phyloP scores from a whole-genome alignment of 2,113 vertebrate genomes.

The Tragulus kanchil region DNA sequence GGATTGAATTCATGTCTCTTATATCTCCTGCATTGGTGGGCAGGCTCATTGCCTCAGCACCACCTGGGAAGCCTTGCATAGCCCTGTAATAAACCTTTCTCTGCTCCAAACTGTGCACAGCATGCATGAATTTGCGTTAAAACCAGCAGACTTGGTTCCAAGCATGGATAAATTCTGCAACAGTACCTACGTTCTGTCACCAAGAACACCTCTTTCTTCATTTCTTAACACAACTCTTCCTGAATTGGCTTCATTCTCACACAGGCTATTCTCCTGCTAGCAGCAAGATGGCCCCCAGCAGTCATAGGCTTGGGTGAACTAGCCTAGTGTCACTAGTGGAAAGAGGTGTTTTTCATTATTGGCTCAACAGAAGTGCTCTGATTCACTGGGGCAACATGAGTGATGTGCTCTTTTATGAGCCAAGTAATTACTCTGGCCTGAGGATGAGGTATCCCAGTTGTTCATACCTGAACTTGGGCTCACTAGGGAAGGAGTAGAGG shows the following conservation, averaged over 20 bases:
- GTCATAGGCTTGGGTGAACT: neutral
- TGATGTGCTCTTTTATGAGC: neutral
- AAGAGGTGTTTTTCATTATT: neutral
- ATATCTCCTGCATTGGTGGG: too few species aligned
- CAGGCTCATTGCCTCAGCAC: too few species aligned
- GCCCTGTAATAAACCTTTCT: neutral
- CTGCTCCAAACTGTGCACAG: neutral
- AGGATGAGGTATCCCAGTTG: neutral
- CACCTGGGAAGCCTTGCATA: too few species aligned
- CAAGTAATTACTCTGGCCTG: neutral
- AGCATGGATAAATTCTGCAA: neutral
- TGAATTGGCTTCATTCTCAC: neutral
- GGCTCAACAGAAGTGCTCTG: neutral
- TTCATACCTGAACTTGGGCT: neutral
- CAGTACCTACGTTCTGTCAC: neutral
- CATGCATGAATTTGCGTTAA: too few species aligned
- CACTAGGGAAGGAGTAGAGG: neutral
- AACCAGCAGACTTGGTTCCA: neutral
- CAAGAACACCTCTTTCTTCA: neutral
- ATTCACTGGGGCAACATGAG: neutral
- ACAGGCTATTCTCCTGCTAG: neutral
- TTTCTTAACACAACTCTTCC: neutral
- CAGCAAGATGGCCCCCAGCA: neutral
- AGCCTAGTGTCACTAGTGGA: neutral
- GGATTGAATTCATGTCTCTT: too few species aligned